These are phyloP conservation scores for Standfussiana lucernea DNA, from an alignment of 2,888 invertebrate genomes.

Conservation along the genomic window DNA sequence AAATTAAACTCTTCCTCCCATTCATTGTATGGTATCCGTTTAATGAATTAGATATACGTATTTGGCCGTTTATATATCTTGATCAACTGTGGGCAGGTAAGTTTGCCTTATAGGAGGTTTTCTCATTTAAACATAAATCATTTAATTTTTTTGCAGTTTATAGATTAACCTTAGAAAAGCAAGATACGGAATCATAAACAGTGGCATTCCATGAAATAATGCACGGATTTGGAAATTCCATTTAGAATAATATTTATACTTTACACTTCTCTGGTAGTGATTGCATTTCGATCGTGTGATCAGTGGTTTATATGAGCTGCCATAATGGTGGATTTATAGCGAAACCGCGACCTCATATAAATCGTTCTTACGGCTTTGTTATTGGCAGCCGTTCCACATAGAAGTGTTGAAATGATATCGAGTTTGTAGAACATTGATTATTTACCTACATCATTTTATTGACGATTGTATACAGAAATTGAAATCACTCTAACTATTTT, in stretches of 20 bases:
- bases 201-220: conserved; percentile 19
- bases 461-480: conserved; percentile 21
- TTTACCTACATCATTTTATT: conserved; percentile 33
- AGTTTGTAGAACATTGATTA: conserved; percentile 40
- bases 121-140: neutral
- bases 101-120: neutral
- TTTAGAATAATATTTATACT: conserved; percentile 46
- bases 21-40: conserved; percentile 78
- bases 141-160: neutral
- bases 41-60: conserved; percentile 68
- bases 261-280: conserved; percentile 43
- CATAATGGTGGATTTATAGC: conserved; percentile 62
- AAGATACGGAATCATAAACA: conserved; percentile 7
- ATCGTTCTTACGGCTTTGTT: conserved; percentile 57
- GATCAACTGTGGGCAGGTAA: conserved; percentile 75
- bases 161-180: neutral
- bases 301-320: conserved; percentile 62
- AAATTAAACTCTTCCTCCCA: conserved; percentile 72
- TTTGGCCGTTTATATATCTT: conserved; percentile 73
- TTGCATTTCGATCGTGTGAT: conserved; percentile 63
- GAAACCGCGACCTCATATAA: conserved; percentile 63
- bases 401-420: conserved; percentile 58
- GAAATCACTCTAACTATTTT: neutral
- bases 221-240: conserved; percentile 36
- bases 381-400: conserved; percentile 52